Conservation (phyloP, 2,113 vertebrate species). For the Choloepus hoffmanni region DNA sequence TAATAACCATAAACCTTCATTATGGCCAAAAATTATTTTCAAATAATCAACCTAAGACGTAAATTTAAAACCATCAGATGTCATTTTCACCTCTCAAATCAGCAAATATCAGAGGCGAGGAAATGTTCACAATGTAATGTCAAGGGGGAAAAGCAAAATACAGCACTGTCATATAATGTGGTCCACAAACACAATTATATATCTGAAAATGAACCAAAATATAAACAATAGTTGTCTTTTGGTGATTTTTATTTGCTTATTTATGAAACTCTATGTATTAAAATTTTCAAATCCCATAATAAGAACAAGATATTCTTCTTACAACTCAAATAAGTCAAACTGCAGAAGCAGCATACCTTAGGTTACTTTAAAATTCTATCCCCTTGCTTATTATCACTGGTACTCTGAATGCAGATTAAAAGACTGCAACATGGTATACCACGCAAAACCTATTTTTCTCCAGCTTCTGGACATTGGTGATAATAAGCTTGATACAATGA, state of each 20-base stretch:
- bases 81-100: background rate
- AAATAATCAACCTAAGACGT: background rate
- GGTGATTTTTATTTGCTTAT: background rate
- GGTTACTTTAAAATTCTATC: background rate
- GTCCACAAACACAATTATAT: background rate
- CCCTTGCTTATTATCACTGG: background rate
- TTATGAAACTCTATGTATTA: background rate
- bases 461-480: constrained; percentile 65
- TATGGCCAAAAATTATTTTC: background rate
- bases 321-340: background rate
- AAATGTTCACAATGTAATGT: background rate
- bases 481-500: constrained; percentile 65
- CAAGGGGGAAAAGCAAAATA: background rate
- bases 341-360: background rate
- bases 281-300: background rate
- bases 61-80: background rate
- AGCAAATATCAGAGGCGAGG: background rate
- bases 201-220: background rate
- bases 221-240: background rate
- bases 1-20: background rate
- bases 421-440: background rate
- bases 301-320: background rate
- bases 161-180: background rate
- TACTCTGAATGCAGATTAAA: constrained; percentile 1
- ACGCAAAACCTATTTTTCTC: background rate